These are phyloP conservation scores for Electrophaes corylata DNA, from an alignment of 2,888 invertebrate genomes.

Conservation along the genomic window DNA sequence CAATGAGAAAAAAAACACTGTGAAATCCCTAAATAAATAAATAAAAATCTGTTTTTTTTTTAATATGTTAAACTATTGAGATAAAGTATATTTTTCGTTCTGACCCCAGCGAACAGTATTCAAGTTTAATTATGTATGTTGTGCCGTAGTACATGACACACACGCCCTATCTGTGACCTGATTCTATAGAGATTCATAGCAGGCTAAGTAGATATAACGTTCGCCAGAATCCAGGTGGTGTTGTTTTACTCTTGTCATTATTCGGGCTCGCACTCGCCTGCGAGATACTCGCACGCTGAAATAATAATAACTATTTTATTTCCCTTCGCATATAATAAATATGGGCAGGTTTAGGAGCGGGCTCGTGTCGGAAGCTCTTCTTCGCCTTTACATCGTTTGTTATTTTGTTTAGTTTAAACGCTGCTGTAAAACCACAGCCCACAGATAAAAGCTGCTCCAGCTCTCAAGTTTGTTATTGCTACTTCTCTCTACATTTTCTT, in stretches of 20 bases:
- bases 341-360: constrained; percentile 22
- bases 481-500: too few relatives aligned
- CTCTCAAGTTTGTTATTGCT: too few relatives aligned
- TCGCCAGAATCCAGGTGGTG: background rate
- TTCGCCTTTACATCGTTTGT: constrained; percentile 6
- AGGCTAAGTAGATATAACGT: background rate
- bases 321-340: constrained; percentile 19
- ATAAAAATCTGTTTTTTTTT: too few relatives aligned
- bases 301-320: constrained; percentile 29
- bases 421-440: background rate
- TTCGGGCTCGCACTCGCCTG: background rate
- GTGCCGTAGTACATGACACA: background rate
- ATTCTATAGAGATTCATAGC: background rate
- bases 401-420: constrained; percentile 13
- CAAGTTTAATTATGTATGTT: too few relatives aligned
- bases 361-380: constrained; percentile 7
- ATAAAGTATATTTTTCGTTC: too few relatives aligned
- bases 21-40: too few relatives aligned
- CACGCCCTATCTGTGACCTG: background rate
- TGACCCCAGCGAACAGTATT: too few relatives aligned
- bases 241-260: background rate
- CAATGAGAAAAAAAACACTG: too few relatives aligned
- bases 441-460: background rate
- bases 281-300: constrained; percentile 4
- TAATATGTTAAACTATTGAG: too few relatives aligned